Conservation (phyloP, 2,797 vertebrate species). For the Lates japonicus region DNA sequence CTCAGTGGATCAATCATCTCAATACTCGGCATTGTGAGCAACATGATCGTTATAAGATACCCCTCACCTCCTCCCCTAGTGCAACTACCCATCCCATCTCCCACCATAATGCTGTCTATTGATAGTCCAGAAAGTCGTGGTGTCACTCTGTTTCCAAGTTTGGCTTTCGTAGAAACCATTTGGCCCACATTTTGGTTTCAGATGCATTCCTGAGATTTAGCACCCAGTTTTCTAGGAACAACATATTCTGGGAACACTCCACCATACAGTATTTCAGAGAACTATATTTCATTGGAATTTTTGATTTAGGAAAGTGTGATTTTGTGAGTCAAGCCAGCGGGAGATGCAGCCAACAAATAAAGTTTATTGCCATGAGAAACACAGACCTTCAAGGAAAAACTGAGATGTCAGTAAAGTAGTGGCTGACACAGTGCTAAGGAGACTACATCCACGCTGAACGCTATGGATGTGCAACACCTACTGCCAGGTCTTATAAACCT, state of each 20-base stretch:
- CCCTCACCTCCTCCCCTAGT: not conserved
- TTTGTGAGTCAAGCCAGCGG: slow-evolving; percentile 58
- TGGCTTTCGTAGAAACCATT: slow-evolving; percentile 73
- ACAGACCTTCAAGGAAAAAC: slow-evolving; percentile 59
- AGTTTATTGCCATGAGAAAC: slow-evolving; percentile 74
- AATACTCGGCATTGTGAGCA: slow-evolving; percentile 34
- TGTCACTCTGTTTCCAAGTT: slow-evolving; percentile 56
- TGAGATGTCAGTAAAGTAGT: slow-evolving; percentile 63
- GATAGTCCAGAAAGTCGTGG: slow-evolving; percentile 33
- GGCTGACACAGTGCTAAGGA: slow-evolving; percentile 49
- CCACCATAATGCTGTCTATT: slow-evolving; percentile 37
- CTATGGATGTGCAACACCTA: slow-evolving; percentile 42
- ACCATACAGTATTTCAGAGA: slow-evolving; percentile 68
- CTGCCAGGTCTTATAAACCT: slow-evolving; percentile 55
- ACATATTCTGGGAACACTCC: slow-evolving; percentile 69
- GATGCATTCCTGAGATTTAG: slow-evolving; percentile 69
- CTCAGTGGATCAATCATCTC: slow-evolving; percentile 41
- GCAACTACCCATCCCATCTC: slow-evolving; percentile 17
- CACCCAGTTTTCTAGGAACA: slow-evolving; percentile 78
- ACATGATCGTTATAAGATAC: slow-evolving; percentile 30
- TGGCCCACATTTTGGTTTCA: slow-evolving; percentile 64
- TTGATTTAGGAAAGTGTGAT: slow-evolving; percentile 75
- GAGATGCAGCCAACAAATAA: slow-evolving; percentile 61
- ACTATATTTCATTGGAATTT: slow-evolving; percentile 66
- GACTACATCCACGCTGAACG: slow-evolving; percentile 34